A percentile compares a stretch with the other conserved stretches of the same genome.
Evolutionary conservation across 1,140 invertebrate genomes (phyloP).

Genomic region (Callitettix versicolor): DNA sequence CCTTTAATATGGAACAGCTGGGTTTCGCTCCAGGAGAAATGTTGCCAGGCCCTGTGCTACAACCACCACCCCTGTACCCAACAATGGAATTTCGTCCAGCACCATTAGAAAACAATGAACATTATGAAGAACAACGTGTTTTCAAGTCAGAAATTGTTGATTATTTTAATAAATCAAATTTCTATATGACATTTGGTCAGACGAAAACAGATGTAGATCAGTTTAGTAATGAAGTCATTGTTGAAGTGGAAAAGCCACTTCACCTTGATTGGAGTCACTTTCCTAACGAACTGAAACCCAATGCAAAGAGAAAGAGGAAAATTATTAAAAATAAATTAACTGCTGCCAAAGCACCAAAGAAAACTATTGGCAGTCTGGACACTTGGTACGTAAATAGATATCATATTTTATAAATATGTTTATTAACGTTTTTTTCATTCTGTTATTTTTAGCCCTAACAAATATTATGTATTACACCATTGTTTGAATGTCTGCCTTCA

Average conservation of each 20-base stretch:
- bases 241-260: background rate
- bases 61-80: conserved; percentile 58
- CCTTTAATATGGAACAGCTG: conserved; percentile 51
- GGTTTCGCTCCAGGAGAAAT: conserved; percentile 48
- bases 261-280: background rate
- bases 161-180: conserved; percentile 5
- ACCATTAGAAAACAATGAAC: conserved; percentile 24
- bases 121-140: background rate
- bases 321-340: background rate
- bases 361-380: conserved; percentile 22
- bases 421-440: too few species aligned
- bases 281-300: conserved; percentile 2
- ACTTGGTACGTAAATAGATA: conserved; percentile 27
- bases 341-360: conserved; percentile 23
- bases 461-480: too few species aligned
- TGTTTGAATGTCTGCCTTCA: too few species aligned
- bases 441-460: too few species aligned
- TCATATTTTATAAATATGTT: too few species aligned
- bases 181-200: background rate
- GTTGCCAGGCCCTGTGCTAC: conserved; percentile 43
- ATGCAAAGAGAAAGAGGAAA: conserved; percentile 15
- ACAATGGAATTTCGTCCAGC: conserved; percentile 46
- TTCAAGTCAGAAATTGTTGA: conserved; percentile 12
- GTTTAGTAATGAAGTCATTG: background rate
- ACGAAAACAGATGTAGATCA: background rate